Percentiles rank a stretch among this genome's conserved stretches.
These are phyloP conservation scores for Uropsilus gracilis DNA, from an alignment of 2,113 vertebrate genomes.

Conservation along the genomic window DNA sequence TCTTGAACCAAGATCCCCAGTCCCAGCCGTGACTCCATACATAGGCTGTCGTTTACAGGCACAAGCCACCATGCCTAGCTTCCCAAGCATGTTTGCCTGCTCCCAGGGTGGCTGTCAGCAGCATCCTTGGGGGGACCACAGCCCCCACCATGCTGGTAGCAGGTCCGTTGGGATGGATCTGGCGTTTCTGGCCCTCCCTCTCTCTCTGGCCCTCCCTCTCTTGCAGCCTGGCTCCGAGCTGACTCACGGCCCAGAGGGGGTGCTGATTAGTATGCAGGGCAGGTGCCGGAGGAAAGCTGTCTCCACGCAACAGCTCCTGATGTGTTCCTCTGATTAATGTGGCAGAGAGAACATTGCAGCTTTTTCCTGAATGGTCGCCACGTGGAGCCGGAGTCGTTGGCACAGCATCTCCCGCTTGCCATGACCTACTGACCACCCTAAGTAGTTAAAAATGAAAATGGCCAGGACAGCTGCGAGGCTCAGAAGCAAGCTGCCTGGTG, in stretches of 20 bases:
- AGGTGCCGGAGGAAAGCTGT: constrained; percentile 75
- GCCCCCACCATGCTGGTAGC: background rate
- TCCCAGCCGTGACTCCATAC: too few species aligned
- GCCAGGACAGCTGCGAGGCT: constrained; percentile 70
- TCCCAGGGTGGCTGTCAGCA: background rate
- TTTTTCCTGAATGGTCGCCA: constrained; percentile 81
- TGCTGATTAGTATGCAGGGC: constrained; percentile 76
- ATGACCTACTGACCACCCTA: constrained; percentile 75
- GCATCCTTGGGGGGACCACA: background rate
- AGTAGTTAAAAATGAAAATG: constrained; percentile 81
- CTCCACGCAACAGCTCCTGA: constrained; percentile 74
- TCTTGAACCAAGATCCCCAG: too few species aligned
- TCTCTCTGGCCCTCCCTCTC: background rate
- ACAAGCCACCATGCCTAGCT: too few species aligned
- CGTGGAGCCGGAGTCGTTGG: constrained; percentile 77
- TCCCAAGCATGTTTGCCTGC: too few species aligned
- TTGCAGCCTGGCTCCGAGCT: constrained; percentile 51
- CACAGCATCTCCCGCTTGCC: constrained; percentile 45
- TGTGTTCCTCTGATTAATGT: constrained; percentile 81
- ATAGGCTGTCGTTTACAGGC: too few species aligned
- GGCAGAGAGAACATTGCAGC: constrained; percentile 76
- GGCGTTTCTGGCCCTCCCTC: background rate
- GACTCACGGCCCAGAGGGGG: constrained; percentile 71
- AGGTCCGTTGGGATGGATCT: background rate
- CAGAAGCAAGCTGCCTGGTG: constrained; percentile 24